Evolutionary conservation across 2,888 invertebrate species (phyloP).

Genomic region (Macrophya annulata): DNA sequence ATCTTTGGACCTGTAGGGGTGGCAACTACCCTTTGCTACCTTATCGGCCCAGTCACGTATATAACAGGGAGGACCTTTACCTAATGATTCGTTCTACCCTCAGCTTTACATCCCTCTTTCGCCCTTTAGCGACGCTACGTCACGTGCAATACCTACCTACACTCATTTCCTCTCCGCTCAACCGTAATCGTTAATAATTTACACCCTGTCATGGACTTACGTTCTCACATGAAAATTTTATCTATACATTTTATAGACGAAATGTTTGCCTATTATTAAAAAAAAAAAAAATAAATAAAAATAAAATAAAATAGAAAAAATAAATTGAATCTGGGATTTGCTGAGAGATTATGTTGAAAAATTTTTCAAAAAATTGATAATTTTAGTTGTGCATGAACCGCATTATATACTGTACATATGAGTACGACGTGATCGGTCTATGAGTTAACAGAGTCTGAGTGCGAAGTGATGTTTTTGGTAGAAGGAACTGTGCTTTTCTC

Average conservation of each 20-base stretch:
- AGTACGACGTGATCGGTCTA: neutral
- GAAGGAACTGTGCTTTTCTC: slow-evolving; percentile 7
- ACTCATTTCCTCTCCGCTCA: neutral
- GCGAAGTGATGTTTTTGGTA: slow-evolving; percentile 20
- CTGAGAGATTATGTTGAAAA: neutral
- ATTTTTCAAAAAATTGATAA: neutral
- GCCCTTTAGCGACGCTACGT: slow-evolving; percentile 32
- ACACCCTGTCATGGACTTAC: slow-evolving; percentile 1
- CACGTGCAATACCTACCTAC: slow-evolving; percentile 33
- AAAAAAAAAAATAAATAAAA: neutral
- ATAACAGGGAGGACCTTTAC: slow-evolving; percentile 44
- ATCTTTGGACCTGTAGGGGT: slow-evolving; percentile 9
- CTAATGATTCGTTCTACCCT: slow-evolving; percentile 43
- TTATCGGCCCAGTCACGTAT: slow-evolving; percentile 50
- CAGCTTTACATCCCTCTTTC: neutral
- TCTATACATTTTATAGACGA: neutral
- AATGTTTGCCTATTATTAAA: neutral
- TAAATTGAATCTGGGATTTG: neutral
- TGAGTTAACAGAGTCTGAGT: slow-evolving; percentile 12
- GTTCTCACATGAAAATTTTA: neutral
- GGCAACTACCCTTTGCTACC: slow-evolving; percentile 33
- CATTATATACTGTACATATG: neutral
- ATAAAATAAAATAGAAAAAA: no score
- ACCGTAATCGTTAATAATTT: slow-evolving; percentile 11
- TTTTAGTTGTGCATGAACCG: neutral